These are phyloP conservation scores for Plagodis pulveraria DNA, from an alignment of 2,888 invertebrate genomes.

Conservation along the genomic window DNA sequence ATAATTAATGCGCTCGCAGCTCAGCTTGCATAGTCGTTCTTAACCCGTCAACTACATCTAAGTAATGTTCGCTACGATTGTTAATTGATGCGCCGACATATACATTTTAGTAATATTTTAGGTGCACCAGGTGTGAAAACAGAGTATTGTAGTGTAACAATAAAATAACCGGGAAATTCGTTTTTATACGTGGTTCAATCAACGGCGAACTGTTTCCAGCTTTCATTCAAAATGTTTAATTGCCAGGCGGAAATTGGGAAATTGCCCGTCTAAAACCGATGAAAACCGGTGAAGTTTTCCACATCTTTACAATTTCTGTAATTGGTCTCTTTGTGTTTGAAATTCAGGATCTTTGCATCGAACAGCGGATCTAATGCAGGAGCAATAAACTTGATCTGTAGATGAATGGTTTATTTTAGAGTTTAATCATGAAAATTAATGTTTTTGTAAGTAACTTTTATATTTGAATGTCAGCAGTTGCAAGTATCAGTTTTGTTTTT, in stretches of 20 bases:
- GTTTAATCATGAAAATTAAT: conserved; percentile 61
- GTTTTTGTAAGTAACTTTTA: conserved; percentile 17
- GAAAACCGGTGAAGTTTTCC: conserved; percentile 53
- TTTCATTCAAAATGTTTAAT: conserved; percentile 22
- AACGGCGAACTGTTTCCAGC: not conserved
- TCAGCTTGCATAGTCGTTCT: too few relatives aligned
- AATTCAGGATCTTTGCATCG: conserved; percentile 56
- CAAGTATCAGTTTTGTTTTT: too few relatives aligned
- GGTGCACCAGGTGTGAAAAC: too few relatives aligned
- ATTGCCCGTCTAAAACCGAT: conserved; percentile 53
- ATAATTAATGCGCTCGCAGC: too few relatives aligned
- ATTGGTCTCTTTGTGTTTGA: conserved; percentile 69
- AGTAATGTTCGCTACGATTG: too few relatives aligned
- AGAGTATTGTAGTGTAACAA: too few relatives aligned
- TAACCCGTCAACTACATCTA: too few relatives aligned
- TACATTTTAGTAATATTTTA: too few relatives aligned
- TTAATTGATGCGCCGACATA: too few relatives aligned
- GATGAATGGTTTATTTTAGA: conserved; percentile 71
- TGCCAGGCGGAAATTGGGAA: conserved; percentile 31
- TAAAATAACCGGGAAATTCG: too few relatives aligned
- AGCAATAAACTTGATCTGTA: conserved; percentile 72
- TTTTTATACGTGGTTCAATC: too few relatives aligned
- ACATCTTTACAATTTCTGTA: conserved; percentile 65
- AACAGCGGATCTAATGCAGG: conserved; percentile 62
- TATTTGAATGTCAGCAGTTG: not conserved